phyloP scores from a whole-genome alignment of 2,113 vertebrate genomes.

The Tenrec ecaudatus region DNA sequence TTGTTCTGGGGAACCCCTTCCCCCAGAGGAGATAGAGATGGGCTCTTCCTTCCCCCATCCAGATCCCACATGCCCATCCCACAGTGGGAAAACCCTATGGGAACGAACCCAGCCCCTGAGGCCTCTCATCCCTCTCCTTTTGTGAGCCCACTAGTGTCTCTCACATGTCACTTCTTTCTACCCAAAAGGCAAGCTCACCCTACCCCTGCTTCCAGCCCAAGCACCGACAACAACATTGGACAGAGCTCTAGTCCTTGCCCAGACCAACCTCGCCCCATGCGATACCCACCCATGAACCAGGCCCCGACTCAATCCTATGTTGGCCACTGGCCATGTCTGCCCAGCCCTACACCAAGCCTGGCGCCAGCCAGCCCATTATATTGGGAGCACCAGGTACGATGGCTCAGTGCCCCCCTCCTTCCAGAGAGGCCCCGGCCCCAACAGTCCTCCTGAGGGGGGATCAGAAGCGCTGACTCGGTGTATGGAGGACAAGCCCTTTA shows the following conservation, averaged over 20 bases:
- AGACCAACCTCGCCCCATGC: background rate
- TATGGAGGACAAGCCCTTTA: slow-evolving; percentile 54
- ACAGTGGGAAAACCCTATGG: background rate
- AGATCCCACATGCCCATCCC: background rate
- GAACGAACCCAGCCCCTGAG: background rate
- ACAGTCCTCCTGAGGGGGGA: background rate
- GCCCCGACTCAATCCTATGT: background rate
- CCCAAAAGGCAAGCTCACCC: background rate
- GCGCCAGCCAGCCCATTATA: background rate
- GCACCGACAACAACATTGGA: background rate
- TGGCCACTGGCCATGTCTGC: background rate
- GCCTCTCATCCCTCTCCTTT: background rate
- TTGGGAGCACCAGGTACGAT: background rate
- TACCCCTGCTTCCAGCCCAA: background rate
- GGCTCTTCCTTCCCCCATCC: background rate
- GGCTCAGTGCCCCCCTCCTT: background rate
- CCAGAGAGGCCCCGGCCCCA: background rate
- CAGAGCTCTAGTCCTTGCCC: background rate
- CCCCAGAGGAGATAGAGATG: no score
- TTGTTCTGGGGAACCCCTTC: background rate
- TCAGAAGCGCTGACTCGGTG: background rate
- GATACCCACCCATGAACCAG: background rate
- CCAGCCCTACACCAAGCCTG: background rate
- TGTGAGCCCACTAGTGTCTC: background rate
- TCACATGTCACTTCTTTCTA: background rate